Percentiles rank a stretch among this genome's conserved stretches.
Evolutionary conservation across 2,113 vertebrate species (phyloP).

Genomic region (Macaca mulatta): DNA sequence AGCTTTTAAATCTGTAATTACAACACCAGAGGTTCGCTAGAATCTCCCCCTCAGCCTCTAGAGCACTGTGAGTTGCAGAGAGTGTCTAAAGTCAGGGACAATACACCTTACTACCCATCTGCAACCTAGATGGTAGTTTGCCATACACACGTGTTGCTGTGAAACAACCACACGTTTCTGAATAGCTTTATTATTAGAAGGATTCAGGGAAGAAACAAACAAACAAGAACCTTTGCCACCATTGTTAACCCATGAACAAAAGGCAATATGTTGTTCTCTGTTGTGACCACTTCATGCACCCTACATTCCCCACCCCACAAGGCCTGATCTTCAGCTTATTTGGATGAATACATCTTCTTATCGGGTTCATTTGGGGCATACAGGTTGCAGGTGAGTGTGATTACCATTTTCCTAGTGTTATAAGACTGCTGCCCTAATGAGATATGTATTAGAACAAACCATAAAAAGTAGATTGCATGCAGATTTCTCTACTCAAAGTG

Average conservation of each 20-base stretch:
- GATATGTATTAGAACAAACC: slow-evolving; percentile 82
- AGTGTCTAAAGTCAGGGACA: slow-evolving; percentile 48
- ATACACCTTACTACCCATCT: slow-evolving; percentile 73
- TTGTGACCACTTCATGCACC: slow-evolving; percentile 32
- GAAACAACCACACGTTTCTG: slow-evolving; percentile 57
- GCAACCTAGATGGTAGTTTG: background rate
- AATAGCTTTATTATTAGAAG: slow-evolving; percentile 47
- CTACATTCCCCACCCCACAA: background rate
- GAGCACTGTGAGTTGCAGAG: slow-evolving; percentile 36
- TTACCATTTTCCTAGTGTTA: slow-evolving; percentile 54
- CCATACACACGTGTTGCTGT: slow-evolving; percentile 65
- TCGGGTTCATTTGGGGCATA: background rate
- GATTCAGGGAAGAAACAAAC: background rate
- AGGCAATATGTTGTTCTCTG: slow-evolving; percentile 47
- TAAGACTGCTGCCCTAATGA: slow-evolving; percentile 77
- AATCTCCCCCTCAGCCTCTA: background rate
- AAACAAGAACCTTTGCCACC: background rate
- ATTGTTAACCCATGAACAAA: background rate
- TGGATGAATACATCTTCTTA: background rate
- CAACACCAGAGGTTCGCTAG: background rate
- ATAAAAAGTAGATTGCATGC: slow-evolving; percentile 81
- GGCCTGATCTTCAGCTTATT: background rate
- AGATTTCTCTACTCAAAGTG: slow-evolving; percentile 79
- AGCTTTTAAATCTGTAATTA: slow-evolving; percentile 48
- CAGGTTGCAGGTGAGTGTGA: background rate